Base-by-base conservation (phyloP, 2,888 invertebrate genomes). In the Polyploca ridens region DNA sequence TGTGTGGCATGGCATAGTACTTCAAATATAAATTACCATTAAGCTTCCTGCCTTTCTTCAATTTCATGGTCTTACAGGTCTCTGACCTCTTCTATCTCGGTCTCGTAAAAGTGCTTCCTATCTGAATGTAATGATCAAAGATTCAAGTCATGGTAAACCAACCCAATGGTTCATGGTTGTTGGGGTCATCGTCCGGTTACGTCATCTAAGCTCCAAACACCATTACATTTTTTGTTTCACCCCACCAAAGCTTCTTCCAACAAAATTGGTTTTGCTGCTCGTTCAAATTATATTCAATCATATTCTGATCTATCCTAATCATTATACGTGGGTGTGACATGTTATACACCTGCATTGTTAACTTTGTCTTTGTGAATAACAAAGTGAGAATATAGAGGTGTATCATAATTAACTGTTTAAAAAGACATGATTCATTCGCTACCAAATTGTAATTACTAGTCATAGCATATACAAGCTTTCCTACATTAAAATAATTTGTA, bases 101-200 rank as follows among this genome's bases (percentile, higher is more conserved):
- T 69, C 62, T 63, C 16, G 54, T 54, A 67, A 73, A 75, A 62
- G 69, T 74, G 67, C 68, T 76, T 73, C 71, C 70, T 75, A 78
- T 77, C 73, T 67, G 63, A 66, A 70, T 62, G 66, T 68, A 41
- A 41, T 57, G 63, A 76, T 86, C 83, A 82, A 77, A 77, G 76
- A 86, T 88, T 84, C 84, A 74, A 83, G 74, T 77, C 85, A 86
- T 88, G 84, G 82, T 74, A 76, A 76, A 76, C 78, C 79, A 82
- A 85, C 83, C 82, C 81, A 71, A 74, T 79, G 75, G 73, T 75
- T 78, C 83, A 84, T 87, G 86, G 84, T 81, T 79, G 78, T 70
- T 63, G 73, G 72, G 89, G 81, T 89, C 88, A 84, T 71, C 75
- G 88, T 69, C 83, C 91, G 76, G 74, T 91, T 87, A 87, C 92